Conservation (phyloP, 2,797 vertebrate genomes). For the Melanotaenia boesemani region DNA sequence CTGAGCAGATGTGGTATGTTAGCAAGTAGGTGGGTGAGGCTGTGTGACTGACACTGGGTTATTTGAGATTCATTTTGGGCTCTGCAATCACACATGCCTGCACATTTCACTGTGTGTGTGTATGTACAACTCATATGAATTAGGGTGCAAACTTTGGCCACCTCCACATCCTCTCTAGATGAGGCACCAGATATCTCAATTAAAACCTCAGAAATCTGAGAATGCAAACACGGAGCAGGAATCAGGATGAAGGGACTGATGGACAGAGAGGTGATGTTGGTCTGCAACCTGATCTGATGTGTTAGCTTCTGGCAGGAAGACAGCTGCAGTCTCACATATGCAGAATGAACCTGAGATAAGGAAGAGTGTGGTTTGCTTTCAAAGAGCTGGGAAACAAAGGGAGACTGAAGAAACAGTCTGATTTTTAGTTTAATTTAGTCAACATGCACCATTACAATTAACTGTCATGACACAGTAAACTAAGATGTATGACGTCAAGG, state of each 20-base stretch:
- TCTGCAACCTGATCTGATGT: conserved; percentile 73
- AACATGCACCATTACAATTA: not conserved
- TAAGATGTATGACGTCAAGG: conserved; percentile 18
- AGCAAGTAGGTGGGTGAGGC: conserved; percentile 31
- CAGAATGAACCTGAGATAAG: conserved; percentile 46
- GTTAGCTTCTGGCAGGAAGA: conserved; percentile 67
- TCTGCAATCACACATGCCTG: conserved; percentile 45
- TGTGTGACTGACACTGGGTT: conserved; percentile 45
- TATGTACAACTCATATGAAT: conserved; percentile 61
- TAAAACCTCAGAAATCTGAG: conserved; percentile 75
- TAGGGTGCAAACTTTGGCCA: conserved; percentile 64
- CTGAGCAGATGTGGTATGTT: conserved; percentile 53
- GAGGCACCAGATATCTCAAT: conserved; percentile 76
- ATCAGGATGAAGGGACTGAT: conserved; percentile 42
- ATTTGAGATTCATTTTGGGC: conserved; percentile 63
- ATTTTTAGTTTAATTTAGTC: not conserved
- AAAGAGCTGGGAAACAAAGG: conserved; percentile 18
- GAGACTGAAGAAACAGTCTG: not conserved
- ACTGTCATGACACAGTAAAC: not conserved
- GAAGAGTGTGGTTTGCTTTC: conserved; percentile 6
- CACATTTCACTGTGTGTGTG: conserved; percentile 18
- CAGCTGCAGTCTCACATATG: conserved; percentile 79
- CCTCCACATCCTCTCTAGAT: conserved; percentile 73
- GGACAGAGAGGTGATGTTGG: conserved; percentile 59
- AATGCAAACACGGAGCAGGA: conserved; percentile 47